phyloP scores from a whole-genome alignment of 2,113 vertebrate species.

The Cryptotis parvus region DNA sequence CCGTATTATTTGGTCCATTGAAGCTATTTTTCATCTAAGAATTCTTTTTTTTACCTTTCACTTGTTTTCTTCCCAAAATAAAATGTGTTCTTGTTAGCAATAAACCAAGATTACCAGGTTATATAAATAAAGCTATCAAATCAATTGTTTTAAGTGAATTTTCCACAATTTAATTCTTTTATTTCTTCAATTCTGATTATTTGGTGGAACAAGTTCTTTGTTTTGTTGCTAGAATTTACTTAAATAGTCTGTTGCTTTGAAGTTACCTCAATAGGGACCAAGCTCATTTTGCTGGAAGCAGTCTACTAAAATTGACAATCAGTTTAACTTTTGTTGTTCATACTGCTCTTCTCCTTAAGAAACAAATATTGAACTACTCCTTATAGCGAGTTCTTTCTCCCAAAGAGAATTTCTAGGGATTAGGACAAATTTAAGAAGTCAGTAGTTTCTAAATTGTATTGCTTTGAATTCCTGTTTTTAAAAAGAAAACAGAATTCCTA shows the following conservation, averaged over 20 bases:
- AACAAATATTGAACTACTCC: slow-evolving; percentile 39
- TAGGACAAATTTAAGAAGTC: slow-evolving; percentile 47
- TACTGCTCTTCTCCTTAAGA: slow-evolving; percentile 48
- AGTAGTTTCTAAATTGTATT: slow-evolving; percentile 44
- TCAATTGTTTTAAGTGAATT: slow-evolving; percentile 45
- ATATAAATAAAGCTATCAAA: slow-evolving; percentile 42
- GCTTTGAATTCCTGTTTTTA: slow-evolving; percentile 58
- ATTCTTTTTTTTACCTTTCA: not conserved
- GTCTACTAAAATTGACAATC: slow-evolving; percentile 37
- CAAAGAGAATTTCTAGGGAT: slow-evolving; percentile 33
- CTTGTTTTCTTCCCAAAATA: not conserved
- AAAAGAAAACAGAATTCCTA: slow-evolving; percentile 65
- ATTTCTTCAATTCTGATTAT: slow-evolving; percentile 32
- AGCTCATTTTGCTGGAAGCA: slow-evolving; percentile 47
- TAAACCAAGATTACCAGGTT: not conserved
- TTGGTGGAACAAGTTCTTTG: not conserved
- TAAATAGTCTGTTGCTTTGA: slow-evolving; percentile 39
- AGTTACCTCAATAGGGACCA: not conserved
- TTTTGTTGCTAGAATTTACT: slow-evolving; percentile 54
- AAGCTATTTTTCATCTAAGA: not conserved
- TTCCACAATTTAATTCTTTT: slow-evolving; percentile 51
- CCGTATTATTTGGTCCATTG: not conserved
- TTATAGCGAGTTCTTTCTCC: not conserved
- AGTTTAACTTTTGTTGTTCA: slow-evolving; percentile 49
- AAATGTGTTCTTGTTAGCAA: slow-evolving; percentile 22